Conservation (phyloP, 1,140 invertebrate genomes). For the Drosophila subobscura region DNA sequence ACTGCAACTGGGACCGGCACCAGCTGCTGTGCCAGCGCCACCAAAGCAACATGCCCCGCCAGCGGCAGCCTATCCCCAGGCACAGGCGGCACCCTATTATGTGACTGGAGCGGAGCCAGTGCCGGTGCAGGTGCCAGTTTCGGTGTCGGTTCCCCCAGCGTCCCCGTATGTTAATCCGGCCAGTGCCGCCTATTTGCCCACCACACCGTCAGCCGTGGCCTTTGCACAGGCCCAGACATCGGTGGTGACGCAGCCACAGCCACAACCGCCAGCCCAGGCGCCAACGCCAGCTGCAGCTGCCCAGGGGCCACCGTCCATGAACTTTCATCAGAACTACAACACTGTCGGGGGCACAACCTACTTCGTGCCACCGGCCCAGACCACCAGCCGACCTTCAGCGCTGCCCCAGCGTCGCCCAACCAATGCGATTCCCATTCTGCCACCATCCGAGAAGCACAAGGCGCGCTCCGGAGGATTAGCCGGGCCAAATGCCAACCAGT, state of each 20-base stretch:
- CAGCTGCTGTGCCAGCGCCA: slow-evolving; percentile 36
- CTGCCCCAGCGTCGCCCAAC: slow-evolving; percentile 83
- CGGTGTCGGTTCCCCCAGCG: slow-evolving; percentile 51
- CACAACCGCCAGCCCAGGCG: slow-evolving; percentile 38
- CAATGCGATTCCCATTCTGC: slow-evolving; percentile 84
- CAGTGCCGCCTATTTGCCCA: slow-evolving; percentile 61
- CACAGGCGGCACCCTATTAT: slow-evolving; percentile 83
- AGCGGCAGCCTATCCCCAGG: slow-evolving; percentile 54
- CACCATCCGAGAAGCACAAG: slow-evolving; percentile 83
- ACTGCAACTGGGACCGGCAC: slow-evolving; percentile 55
- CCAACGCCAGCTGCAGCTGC: slow-evolving; percentile 40
- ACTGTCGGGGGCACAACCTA: slow-evolving; percentile 83
- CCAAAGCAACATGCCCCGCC: slow-evolving; percentile 59
- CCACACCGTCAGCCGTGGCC: slow-evolving; percentile 66
- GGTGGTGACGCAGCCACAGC: slow-evolving; percentile 35
- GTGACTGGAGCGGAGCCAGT: slow-evolving; percentile 63
- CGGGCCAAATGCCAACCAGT: slow-evolving; percentile 15
- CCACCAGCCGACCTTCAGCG: slow-evolving; percentile 63
- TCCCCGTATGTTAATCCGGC: slow-evolving; percentile 63
- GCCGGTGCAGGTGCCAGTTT: slow-evolving; percentile 28
- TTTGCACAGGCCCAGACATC: slow-evolving; percentile 63
- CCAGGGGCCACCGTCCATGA: slow-evolving; percentile 45
- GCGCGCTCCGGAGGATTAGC: slow-evolving; percentile 16
- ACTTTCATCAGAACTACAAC: slow-evolving; percentile 79
- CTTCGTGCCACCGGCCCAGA: slow-evolving; percentile 77